These are phyloP conservation scores for Yponomeuta evonymella DNA, from an alignment of 2,888 invertebrate genomes.

Conservation along the genomic window DNA sequence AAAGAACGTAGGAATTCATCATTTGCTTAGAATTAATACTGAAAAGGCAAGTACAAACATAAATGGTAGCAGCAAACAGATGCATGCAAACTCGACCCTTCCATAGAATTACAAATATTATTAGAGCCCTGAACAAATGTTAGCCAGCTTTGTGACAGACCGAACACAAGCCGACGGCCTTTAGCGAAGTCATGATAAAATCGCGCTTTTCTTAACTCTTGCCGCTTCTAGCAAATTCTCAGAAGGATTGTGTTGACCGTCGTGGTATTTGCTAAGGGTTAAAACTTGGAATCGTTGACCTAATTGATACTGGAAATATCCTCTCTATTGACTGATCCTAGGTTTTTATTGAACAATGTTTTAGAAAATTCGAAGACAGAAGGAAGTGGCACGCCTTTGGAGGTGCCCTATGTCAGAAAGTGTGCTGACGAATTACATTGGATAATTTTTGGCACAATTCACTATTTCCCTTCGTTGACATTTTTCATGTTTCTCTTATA, in stretches of 20 bases:
- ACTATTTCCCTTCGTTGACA: too few species aligned
- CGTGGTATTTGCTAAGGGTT: neutral
- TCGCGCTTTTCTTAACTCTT: slow-evolving; percentile 29
- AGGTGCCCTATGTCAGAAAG: too few species aligned
- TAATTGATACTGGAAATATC: neutral
- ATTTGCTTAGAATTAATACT: slow-evolving; percentile 12
- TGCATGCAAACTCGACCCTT: slow-evolving; percentile 29
- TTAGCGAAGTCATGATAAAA: slow-evolving; percentile 55
- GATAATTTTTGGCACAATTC: too few species aligned
- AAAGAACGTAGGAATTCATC: neutral
- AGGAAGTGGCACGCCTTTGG: too few species aligned
- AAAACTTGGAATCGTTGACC: neutral
- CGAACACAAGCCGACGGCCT: slow-evolving; percentile 30
- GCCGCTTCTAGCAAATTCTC: slow-evolving; percentile 38
- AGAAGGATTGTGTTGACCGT: slow-evolving; percentile 41
- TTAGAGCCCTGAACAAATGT: slow-evolving; percentile 52
- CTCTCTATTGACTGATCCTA: too few species aligned
- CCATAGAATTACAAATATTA: slow-evolving; percentile 55
- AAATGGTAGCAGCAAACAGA: slow-evolving; percentile 37
- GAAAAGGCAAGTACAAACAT: neutral
- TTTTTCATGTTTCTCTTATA: too few species aligned
- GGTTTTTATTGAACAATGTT: too few species aligned
- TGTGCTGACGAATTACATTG: too few species aligned
- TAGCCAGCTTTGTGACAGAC: slow-evolving; percentile 36
- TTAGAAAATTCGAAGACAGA: too few species aligned